These are phyloP conservation scores for Rafetus swinhoei DNA, from an alignment of 2,113 vertebrate genomes.

Conservation along the genomic window DNA sequence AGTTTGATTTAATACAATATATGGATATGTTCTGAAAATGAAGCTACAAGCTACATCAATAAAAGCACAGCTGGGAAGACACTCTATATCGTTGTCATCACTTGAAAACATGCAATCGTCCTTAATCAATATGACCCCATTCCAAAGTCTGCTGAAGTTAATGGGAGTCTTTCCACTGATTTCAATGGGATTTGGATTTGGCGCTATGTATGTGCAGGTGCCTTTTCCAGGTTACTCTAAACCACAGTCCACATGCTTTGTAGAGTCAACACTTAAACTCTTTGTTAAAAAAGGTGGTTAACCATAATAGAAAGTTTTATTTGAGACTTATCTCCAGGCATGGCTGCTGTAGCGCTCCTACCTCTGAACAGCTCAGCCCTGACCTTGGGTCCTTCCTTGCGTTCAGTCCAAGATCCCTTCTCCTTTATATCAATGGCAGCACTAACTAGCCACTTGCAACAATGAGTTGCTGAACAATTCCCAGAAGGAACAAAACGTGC, in stretches of 20 bases:
- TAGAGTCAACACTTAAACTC: slow-evolving; percentile 22
- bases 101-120: slow-evolving; percentile 28
- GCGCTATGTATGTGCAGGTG: neutral
- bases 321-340: slow-evolving; percentile 42
- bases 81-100: slow-evolving; percentile 60
- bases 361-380: slow-evolving; percentile 33
- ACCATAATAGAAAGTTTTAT: slow-evolving; percentile 52
- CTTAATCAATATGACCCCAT: slow-evolving; percentile 38
- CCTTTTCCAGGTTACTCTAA: neutral
- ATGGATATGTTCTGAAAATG: neutral
- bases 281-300: slow-evolving; percentile 33
- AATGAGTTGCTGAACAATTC: neutral
- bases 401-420: slow-evolving; percentile 19
- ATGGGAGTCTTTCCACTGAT: neutral
- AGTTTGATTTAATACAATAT: neutral
- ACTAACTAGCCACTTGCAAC: neutral
- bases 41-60: neutral
- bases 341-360: slow-evolving; percentile 41
- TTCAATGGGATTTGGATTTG: slow-evolving; percentile 39
- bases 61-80: neutral
- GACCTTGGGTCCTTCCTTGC: slow-evolving; percentile 16
- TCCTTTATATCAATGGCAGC: neutral
- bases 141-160: slow-evolving; percentile 30
- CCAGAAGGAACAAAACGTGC: neutral
- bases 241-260: neutral